phyloP scores from a whole-genome alignment of 2,797 vertebrate genomes.

The Dicrostonyx torquatus region DNA sequence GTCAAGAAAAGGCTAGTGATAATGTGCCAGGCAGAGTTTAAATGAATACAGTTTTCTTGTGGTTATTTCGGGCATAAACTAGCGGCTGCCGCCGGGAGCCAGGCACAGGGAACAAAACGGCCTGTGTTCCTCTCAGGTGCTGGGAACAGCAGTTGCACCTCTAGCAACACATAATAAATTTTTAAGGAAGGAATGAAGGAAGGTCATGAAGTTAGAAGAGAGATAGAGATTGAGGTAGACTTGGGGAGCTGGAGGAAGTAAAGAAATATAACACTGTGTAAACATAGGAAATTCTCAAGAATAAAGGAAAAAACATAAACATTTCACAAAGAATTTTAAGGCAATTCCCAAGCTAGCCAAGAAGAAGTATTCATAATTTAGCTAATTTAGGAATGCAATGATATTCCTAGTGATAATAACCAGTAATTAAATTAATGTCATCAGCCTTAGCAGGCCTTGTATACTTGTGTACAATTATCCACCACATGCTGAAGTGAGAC shows the following conservation, averaged over 20 bases:
- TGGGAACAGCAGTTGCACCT: no score
- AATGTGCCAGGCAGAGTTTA: no score
- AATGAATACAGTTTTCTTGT: no score
- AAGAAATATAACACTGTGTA: not conserved
- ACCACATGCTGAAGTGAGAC: constrained; percentile 62
- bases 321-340: not conserved
- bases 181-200: not conserved
- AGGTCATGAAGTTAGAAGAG: no score
- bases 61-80: no score
- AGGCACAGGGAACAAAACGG: no score
- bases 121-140: no score
- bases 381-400: constrained; percentile 3
- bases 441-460: constrained; percentile 49
- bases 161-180: no score
- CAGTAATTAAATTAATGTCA: constrained; percentile 65
- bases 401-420: constrained; percentile 21
- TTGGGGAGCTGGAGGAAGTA: not conserved
- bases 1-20: no score
- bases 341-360: not conserved
- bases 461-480: constrained; percentile 60
- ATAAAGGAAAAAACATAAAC: not conserved
- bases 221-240: not conserved
- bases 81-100: no score
- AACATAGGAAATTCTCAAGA: not conserved
- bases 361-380: not conserved